Evolutionary conservation across 1,140 invertebrate species (phyloP).

Genomic region (Plectrocnemia conspersa): DNA sequence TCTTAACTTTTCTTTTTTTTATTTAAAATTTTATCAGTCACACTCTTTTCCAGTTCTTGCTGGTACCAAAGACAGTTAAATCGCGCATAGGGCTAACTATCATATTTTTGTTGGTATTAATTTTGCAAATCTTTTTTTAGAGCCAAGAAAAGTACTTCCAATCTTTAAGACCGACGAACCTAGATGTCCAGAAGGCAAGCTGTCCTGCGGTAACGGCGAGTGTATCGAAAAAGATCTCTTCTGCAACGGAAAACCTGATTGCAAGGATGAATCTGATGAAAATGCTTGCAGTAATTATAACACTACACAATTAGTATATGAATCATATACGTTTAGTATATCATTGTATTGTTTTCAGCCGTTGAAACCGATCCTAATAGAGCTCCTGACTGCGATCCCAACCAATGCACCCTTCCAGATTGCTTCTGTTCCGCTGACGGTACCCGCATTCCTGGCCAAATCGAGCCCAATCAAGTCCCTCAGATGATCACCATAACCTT

Average conservation of each 20-base stretch:
- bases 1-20: conserved; percentile 14
- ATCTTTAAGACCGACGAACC: conserved; percentile 89
- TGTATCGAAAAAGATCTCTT: conserved; percentile 87
- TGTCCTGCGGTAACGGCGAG: conserved; percentile 84
- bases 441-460: conserved; percentile 77
- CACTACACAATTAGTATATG: conserved; percentile 2
- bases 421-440: conserved; percentile 93
- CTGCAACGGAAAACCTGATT: conserved; percentile 88
- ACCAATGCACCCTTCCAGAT: conserved; percentile 82
- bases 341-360: conserved; percentile 51
- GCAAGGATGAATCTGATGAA: conserved; percentile 92
- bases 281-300: conserved; percentile 84
- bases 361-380: conserved; percentile 85
- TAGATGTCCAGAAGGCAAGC: conserved; percentile 79
- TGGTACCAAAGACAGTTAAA: conserved; percentile 27
- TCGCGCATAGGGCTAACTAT: no score
- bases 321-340: conserved; percentile 7
- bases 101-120: conserved; percentile 1
- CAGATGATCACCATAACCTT: conserved; percentile 95
- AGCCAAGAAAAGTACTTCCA: conserved; percentile 81
- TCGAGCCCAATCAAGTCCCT: conserved; percentile 79
- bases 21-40: conserved; percentile 26
- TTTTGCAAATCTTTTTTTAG: conserved; percentile 50
- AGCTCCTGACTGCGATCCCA: conserved; percentile 83
- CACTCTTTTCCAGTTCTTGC: conserved; percentile 26